These are phyloP conservation scores for Drosophila austrosaltans DNA, from an alignment of 2,888 invertebrate species.

Conservation along the genomic window DNA sequence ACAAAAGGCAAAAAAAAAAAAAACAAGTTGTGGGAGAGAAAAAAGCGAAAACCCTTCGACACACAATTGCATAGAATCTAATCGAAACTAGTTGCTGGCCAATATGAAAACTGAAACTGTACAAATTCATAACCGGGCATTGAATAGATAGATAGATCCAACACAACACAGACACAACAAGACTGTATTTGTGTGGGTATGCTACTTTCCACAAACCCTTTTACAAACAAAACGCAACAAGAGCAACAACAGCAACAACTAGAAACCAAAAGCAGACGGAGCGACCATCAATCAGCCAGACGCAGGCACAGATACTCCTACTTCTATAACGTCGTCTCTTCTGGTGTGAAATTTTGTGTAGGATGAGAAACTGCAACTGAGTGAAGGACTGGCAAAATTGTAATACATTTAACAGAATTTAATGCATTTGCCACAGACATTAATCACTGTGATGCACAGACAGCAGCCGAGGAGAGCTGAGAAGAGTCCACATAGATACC, in stretches of 20 bases:
- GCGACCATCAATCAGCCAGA: slow-evolving; percentile 74
- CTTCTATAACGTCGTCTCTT: slow-evolving; percentile 23
- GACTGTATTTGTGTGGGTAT: slow-evolving; percentile 19
- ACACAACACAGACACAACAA: slow-evolving; percentile 6
- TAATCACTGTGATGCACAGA: slow-evolving; percentile 82
- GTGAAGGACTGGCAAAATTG: slow-evolving; percentile 77
- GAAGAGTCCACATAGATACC: slow-evolving; percentile 13
- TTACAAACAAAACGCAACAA: slow-evolving; percentile 29
- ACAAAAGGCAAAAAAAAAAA: neutral
- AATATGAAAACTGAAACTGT: slow-evolving; percentile 54
- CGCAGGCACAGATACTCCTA: slow-evolving; percentile 45
- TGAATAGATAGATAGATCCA: slow-evolving; percentile 3
- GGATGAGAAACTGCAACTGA: slow-evolving; percentile 34
- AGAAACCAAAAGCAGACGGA: slow-evolving; percentile 51
- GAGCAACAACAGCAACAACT: slow-evolving; percentile 4
- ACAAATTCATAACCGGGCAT: slow-evolving; percentile 67
- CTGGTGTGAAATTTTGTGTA: slow-evolving; percentile 64
- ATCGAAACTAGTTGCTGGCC: slow-evolving; percentile 12
- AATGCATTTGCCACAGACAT: slow-evolving; percentile 84
- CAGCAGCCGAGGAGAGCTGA: slow-evolving; percentile 44
- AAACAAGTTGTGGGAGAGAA: neutral
- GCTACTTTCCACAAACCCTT: slow-evolving; percentile 33
- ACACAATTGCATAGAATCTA: slow-evolving; percentile 3
- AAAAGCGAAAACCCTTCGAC: neutral
- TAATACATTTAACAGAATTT: slow-evolving; percentile 84